Evolutionary conservation across 1,140 invertebrate genomes (phyloP).

Genomic region (Panulirus ornatus): DNA sequence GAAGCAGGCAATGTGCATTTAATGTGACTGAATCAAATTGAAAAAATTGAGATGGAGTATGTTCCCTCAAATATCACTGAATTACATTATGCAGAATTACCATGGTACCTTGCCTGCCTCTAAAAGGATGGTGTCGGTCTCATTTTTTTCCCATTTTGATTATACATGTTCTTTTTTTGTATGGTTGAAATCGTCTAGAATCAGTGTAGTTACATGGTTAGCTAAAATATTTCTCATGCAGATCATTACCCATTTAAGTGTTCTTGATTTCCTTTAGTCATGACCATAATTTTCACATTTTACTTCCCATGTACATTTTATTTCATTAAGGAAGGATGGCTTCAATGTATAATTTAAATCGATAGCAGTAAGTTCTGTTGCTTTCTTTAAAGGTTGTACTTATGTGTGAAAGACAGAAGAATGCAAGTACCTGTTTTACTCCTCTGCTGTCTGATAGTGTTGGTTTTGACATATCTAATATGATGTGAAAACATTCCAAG

Average conservation of each 20-base stretch:
- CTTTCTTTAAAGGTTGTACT: neutral
- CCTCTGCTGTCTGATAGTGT: neutral
- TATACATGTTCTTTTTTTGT: slow-evolving; percentile 6
- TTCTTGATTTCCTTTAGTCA: neutral
- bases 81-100: neutral
- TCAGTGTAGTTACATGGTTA: neutral
- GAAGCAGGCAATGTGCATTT: slow-evolving; percentile 22
- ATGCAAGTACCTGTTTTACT: neutral
- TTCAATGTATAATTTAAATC: neutral
- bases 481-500: neutral
- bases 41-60: too few relatives aligned
- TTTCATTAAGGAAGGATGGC: neutral
- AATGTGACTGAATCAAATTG: too few relatives aligned
- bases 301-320: neutral
- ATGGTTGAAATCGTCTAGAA: neutral
- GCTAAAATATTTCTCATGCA: neutral
- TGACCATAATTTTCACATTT: neutral
- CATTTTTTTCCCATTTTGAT: slow-evolving; percentile 27
- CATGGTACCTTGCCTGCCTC: slow-evolving; percentile 4
- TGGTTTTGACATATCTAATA: neutral
- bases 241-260: slow-evolving; percentile 1
- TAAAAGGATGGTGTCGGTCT: slow-evolving; percentile 9
- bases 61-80: too few relatives aligned
- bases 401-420: neutral
- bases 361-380: neutral